Percentiles rank a stretch among this genome's conserved stretches.
Conservation (phyloP, 2,113 vertebrate species). For the Ammodramus savannarum region DNA sequence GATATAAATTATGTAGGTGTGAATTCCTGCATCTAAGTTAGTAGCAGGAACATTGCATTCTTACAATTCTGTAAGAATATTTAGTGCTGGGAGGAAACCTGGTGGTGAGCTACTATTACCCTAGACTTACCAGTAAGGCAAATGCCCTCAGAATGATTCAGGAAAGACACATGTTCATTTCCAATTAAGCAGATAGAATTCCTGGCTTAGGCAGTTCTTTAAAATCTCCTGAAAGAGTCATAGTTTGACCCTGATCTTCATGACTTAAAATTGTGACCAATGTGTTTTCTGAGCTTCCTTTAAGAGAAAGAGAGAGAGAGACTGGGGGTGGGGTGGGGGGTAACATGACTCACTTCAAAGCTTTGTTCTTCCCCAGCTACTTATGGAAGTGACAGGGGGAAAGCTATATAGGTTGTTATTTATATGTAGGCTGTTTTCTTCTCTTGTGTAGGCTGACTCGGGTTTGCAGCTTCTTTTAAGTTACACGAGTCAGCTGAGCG, state of each 20-base stretch:
- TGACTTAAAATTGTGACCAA: neutral
- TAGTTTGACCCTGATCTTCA: neutral
- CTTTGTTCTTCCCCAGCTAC: conserved; percentile 25
- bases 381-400: neutral
- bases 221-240: neutral
- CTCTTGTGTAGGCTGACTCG: neutral
- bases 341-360: conserved; percentile 12
- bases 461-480: neutral
- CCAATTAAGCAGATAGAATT: neutral
- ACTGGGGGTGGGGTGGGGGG: neutral
- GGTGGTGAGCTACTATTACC: neutral
- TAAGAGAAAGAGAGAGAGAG: neutral
- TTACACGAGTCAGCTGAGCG: neutral
- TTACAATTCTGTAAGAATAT: neutral
- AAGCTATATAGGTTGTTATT: conserved; percentile 33
- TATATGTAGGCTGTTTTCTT: conserved; percentile 17
- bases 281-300: neutral
- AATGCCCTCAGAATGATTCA: neutral
- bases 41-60: neutral
- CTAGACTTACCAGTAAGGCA: neutral
- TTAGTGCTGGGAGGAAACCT: neutral
- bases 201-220: neutral
- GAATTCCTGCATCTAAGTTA: neutral
- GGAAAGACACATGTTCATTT: neutral
- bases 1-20: neutral